Evolutionary conservation across 1,140 invertebrate species (phyloP).

Genomic region (Anastrepha obliqua): DNA sequence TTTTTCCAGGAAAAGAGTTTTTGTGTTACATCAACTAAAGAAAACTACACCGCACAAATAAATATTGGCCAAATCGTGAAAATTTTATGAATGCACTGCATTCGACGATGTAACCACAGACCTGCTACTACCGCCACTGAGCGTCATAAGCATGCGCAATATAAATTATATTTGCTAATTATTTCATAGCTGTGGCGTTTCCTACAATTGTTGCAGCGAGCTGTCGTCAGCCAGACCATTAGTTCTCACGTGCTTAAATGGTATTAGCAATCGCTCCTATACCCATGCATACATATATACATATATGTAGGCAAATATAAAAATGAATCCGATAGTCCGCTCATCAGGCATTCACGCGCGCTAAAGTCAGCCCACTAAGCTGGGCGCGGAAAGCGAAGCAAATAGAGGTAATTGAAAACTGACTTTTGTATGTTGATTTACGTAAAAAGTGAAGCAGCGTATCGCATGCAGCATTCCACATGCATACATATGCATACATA

Average conservation of each 20-base stretch:
- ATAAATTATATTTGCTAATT: conserved; percentile 43
- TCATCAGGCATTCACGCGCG: background rate
- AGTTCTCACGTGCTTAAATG: conserved; percentile 32
- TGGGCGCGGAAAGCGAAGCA: background rate
- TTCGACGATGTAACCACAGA: background rate
- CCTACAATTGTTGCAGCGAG: conserved; percentile 40
- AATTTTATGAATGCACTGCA: background rate
- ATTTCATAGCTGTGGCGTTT: conserved; percentile 8
- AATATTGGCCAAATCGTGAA: conserved; percentile 15
- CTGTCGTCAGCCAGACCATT: background rate
- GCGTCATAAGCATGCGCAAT: background rate
- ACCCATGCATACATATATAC: background rate
- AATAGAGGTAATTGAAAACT: conserved; percentile 33
- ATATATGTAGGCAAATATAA: background rate
- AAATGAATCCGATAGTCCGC: background rate
- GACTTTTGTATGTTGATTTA: conserved; percentile 17
- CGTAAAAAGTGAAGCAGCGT: background rate
- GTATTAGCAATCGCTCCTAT: background rate
- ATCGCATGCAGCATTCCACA: background rate
- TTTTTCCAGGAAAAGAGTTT: conserved; percentile 36
- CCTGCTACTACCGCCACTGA: background rate
- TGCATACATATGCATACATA: background rate
- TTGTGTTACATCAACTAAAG: conserved; percentile 9
- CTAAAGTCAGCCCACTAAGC: background rate
- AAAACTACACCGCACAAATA: background rate